Evolutionary conservation across 2,888 invertebrate genomes (phyloP), one percentile per base, ranked within the genome.

Genomic region (Hirtodrosophila confusa): DNA sequence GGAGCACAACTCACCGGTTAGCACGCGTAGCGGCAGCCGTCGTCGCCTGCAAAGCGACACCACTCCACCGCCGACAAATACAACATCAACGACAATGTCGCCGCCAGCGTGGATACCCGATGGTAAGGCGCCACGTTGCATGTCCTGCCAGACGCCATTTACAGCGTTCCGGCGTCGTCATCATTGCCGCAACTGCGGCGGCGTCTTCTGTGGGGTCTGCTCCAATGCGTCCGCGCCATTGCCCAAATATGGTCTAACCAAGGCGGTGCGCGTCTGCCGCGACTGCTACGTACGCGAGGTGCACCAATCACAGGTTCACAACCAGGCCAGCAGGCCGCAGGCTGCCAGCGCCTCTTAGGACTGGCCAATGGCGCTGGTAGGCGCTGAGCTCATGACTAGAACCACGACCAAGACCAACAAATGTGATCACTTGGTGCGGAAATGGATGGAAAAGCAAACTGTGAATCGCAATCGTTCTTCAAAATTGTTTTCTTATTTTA

Each of bases 31-130:
- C 33, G 72, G 83, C 33, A 80, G 65, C 5, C 83, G 72, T 2
- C 70, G 69, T 7, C 83, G 75, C 12, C 37, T 67, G 44, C 70
- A 80, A 12, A 78, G 69, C 63, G 66, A 66, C 51, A 66, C 73
- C 66, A 54, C 70, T 33, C 50, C 68, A 37, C 61, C 37, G 36
- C 12, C 75, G 44, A 63, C 72, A 58, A 70, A 67, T 41, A 53
- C 74, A 56, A 50, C 75, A 56, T 67, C 67, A 29, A 17, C 17
- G 2, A 85, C 88, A 39, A 74, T 91, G 45, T 89, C 91, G 11
- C 95, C 97, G 0, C 98, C 98, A 0, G 94, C 95, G 54, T 99
- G 99, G 99, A 95, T 99, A 66, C 99, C 99, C 0, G 98, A 99
- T 92, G 95, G 97, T 61, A 95, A 96, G 72, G 97, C 97, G 37